Evolutionary conservation across 1,140 invertebrate genomes (phyloP), one percentile per base, ranked within the genome.

Genomic region (Penaeus indicus): DNA sequence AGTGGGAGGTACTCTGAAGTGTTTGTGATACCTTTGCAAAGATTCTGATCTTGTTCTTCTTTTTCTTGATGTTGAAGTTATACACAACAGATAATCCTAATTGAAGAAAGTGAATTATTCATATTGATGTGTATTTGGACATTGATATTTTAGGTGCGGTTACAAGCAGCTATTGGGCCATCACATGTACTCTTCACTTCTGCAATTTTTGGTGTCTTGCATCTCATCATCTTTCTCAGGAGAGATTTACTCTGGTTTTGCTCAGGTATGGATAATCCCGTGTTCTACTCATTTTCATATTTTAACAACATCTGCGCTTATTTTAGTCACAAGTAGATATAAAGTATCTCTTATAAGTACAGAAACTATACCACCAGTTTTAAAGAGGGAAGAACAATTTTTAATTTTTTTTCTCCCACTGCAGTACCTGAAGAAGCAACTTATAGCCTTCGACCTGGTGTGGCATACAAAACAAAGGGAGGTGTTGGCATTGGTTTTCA

Each of bases 171-270:
- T 2, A 93, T 99, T 64, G 97, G 97, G 19, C 96, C 97, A 84
- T 96, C 97, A 32, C 97, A 98, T 94, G 95, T 98, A 42, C 93
- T 98, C 64, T 95, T 96, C 91, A 96, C 97, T 94, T 97, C 97
- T 32, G 94, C 95, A 64, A 95, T 95, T 87, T 94, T 97, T 60
- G 98, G 98, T 25, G 97, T 97, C 77, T 94, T 99, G 54, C 97
- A 98, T 93, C 92, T 98, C 67, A 95, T 96, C 63, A 93, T 99
- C 84, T 99, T 98, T 92, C 94, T 99, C 82, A 93, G 97, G 72
- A 94, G 97, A 89, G 97, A 99, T 93, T 94, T 99, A 5, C 97
- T 98, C 90, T 98, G 97, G 97, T 98, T 97, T 92, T 97, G 97
- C 92, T 98, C 95, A 82, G 92, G 25, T 75, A 5, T 54, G 69